Conservation (phyloP, 2,888 invertebrate species). For the Chironomus riparius region DNA sequence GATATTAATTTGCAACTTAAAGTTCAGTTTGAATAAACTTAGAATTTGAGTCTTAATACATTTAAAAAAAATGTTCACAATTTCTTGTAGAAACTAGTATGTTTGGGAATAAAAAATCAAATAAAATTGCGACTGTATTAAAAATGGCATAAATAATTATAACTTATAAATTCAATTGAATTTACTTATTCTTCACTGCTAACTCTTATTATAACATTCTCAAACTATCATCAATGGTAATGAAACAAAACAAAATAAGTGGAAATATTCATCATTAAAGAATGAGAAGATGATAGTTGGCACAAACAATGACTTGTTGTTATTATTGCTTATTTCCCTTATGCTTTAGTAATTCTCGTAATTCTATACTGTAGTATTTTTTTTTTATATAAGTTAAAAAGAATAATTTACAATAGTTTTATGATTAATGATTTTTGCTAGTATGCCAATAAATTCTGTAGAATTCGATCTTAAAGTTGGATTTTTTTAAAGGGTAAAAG, state of each 20-base stretch:
- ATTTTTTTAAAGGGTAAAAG: too few relatives aligned
- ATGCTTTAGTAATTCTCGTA: not conserved
- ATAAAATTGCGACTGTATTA: not conserved
- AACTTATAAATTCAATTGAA: not conserved
- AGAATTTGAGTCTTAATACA: too few relatives aligned
- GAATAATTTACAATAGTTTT: conserved; percentile 11
- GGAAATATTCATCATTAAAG: not conserved
- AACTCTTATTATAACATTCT: not conserved
- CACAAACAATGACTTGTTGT: conserved; percentile 16
- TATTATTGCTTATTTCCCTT: not conserved
- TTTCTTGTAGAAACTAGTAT: too few relatives aligned
- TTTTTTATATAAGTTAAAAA: not conserved
- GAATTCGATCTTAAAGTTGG: too few relatives aligned
- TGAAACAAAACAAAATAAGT: not conserved
- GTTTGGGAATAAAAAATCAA: not conserved
- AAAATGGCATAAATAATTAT: not conserved
- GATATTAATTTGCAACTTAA: too few relatives aligned
- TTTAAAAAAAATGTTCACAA: too few relatives aligned
- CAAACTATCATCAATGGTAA: not conserved
- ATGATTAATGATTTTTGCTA: conserved; percentile 10
- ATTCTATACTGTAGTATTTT: not conserved
- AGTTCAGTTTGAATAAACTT: too few relatives aligned
- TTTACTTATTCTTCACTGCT: not conserved
- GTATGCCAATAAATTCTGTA: not conserved
- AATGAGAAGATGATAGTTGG: not conserved